Conservation (phyloP, 2,797 vertebrate genomes). For the Siniperca scherzeri region DNA sequence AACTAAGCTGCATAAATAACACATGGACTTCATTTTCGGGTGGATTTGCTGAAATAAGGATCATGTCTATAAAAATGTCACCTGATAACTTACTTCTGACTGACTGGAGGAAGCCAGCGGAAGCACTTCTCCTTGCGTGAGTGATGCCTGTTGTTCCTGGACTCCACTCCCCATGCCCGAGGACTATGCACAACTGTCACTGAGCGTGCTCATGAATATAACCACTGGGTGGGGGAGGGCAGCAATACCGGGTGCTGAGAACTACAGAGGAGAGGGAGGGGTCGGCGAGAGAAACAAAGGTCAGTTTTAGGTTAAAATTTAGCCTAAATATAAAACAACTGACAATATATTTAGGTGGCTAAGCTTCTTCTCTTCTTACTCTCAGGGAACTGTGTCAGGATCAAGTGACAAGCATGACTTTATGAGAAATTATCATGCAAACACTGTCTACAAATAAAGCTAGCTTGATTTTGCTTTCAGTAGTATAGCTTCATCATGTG, state of each 20-base stretch:
- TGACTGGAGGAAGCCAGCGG: slow-evolving; percentile 79
- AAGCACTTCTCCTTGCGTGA: slow-evolving; percentile 86
- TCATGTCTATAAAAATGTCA: not conserved
- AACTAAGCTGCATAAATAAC: not conserved
- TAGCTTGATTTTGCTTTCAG: not conserved
- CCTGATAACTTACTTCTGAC: slow-evolving; percentile 84
- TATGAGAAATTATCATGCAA: slow-evolving; percentile 1
- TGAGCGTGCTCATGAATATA: slow-evolving; percentile 69
- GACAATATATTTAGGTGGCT: not conserved
- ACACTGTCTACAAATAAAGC: not conserved
- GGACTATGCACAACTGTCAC: slow-evolving; percentile 55
- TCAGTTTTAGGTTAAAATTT: slow-evolving; percentile 19
- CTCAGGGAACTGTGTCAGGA: slow-evolving; percentile 2
- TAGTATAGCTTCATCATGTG: not conserved
- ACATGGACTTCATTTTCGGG: not conserved
- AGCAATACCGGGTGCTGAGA: slow-evolving; percentile 23
- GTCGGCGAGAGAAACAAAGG: slow-evolving; percentile 4
- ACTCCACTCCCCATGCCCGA: slow-evolving; percentile 94
- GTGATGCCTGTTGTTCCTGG: slow-evolving; percentile 85
- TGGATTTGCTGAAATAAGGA: not conserved
- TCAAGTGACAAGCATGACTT: slow-evolving; percentile 37
- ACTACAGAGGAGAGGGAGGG: slow-evolving; percentile 12
- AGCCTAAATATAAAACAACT: slow-evolving; percentile 38
- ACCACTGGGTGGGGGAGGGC: slow-evolving; percentile 25
- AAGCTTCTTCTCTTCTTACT: slow-evolving; percentile 9